Evolutionary conservation across 1,140 invertebrate genomes (phyloP), one percentile per base, ranked within the genome.

Genomic region (Pygmarrhopalites habei): DNA sequence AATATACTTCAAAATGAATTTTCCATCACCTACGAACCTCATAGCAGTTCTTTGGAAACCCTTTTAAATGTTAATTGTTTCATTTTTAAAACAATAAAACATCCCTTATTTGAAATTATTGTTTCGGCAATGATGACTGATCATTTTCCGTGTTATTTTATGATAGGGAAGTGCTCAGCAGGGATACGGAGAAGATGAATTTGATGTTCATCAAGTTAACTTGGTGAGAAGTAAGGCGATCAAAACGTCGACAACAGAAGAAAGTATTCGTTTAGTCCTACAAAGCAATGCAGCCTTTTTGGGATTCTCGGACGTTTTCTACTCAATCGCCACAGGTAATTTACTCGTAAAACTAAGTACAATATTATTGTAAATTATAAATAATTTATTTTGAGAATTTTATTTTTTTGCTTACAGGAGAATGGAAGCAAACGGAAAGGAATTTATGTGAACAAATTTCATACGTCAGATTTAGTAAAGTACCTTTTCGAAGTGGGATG

Each of bases 401-500:
- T 35, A 5, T 15, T 35, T 35, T 35, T 35, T 35, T 15, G 5
- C 32, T 35, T n/a, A n/a, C n/a, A 23, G 25, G 39, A 10, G 19
- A 3, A 7, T 39, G 4, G 5, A 41, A 41, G n/a, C 32, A 56
- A 39, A 26, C 10, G 10, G 53, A 56, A 39, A 2, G 53, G 2
- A 14, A 56, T 21, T 41, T 56, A 23, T 56, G 53, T 39, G 30
- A 56, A 39, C 7, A 35, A 19, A 41, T 56, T 19, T 3, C 29
- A 19, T 4, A 10, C 14, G 35, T 56, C 5, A 12, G 14, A 21
- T 14, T 56, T 4, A 56, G 35, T 23, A 32, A 21, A 56, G 53
- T 56, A 12, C 53, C 53, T 23, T 56, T 56, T 41, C 5, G 35
- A 19, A 41, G 53, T 56, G 53, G 53, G 19, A 56, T 41, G 53